A percentile compares a stretch with the other conserved stretches of the same genome.
These are phyloP conservation scores for Rhodeus uyekii DNA, from an alignment of 2,797 vertebrate species.

Conservation along the genomic window DNA sequence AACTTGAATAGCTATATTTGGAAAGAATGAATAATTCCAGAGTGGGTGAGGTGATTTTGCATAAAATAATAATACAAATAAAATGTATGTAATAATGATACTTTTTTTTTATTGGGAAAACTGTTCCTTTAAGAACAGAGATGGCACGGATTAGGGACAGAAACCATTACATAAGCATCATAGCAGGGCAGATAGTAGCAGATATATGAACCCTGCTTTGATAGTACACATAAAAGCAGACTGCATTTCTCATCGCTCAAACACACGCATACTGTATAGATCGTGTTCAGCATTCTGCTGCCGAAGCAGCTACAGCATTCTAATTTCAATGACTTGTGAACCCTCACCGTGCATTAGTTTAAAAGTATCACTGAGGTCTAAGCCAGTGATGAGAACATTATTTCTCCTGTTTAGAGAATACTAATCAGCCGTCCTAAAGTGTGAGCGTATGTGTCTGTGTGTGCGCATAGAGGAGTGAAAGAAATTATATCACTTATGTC, in stretches of 20 bases:
- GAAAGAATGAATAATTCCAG: no score
- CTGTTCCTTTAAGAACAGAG: neutral
- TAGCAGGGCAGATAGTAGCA: constrained; percentile 1
- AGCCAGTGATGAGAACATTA: constrained; percentile 73
- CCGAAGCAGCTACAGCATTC: constrained; percentile 57
- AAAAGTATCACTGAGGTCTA: constrained; percentile 69
- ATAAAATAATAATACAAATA: no score
- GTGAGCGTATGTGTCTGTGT: constrained; percentile 47
- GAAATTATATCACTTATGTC: constrained; percentile 81
- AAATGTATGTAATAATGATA: no score
- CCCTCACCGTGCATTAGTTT: constrained; percentile 67
- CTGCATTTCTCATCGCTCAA: neutral
- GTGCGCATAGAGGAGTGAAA: constrained; percentile 45
- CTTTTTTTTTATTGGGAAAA: no score
- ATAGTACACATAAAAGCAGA: constrained; percentile 41
- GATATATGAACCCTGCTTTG: constrained; percentile 37
- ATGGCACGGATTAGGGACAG: constrained; percentile 16
- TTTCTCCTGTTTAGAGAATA: constrained; percentile 72
- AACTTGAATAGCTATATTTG: no score
- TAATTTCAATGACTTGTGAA: constrained; percentile 71
- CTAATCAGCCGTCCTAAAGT: constrained; percentile 66
- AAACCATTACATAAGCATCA: constrained; percentile 15
- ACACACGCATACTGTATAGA: neutral
- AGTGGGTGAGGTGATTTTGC: no score
- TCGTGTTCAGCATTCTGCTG: constrained; percentile 44